These are phyloP conservation scores for Morone chrysops DNA, from an alignment of 2,113 vertebrate species.

Conservation along the genomic window DNA sequence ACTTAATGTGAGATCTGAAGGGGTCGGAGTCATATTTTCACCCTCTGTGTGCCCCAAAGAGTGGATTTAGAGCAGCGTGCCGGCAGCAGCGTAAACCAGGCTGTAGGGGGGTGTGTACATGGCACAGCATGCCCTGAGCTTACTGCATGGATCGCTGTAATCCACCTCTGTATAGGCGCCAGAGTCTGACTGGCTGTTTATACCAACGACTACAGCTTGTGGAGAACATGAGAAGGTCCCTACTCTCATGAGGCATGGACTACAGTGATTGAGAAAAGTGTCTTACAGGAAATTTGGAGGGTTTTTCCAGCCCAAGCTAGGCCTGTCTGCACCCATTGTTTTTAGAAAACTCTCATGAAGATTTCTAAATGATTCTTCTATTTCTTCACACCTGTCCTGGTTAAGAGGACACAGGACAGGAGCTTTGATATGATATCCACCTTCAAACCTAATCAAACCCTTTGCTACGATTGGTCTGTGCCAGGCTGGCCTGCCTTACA, in stretches of 20 bases:
- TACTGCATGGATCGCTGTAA: slow-evolving; percentile 62
- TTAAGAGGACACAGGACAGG: slow-evolving; percentile 8
- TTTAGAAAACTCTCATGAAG: not conserved
- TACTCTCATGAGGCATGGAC: slow-evolving; percentile 32
- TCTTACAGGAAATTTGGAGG: not conserved
- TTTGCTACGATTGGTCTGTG: slow-evolving; percentile 40
- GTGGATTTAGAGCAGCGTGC: slow-evolving; percentile 48
- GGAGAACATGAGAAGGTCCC: slow-evolving; percentile 63
- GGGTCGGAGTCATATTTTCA: slow-evolving; percentile 54
- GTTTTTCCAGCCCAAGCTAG: slow-evolving; percentile 18
- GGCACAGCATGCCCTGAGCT: slow-evolving; percentile 48
- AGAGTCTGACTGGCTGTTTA: slow-evolving; percentile 63
- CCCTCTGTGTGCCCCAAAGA: slow-evolving; percentile 45
- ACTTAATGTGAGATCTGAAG: slow-evolving; percentile 64
- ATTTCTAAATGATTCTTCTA: not conserved
- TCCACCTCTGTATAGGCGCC: slow-evolving; percentile 63
- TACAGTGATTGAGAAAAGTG: slow-evolving; percentile 33
- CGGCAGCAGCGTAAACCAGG: slow-evolving; percentile 49
- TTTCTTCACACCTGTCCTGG: not conserved
- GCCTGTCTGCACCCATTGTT: not conserved
- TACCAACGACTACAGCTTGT: slow-evolving; percentile 41
- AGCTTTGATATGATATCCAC: slow-evolving; percentile 57
- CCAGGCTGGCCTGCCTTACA: not conserved
- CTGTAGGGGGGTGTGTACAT: slow-evolving; percentile 30
- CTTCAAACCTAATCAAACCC: slow-evolving; percentile 52